Percentiles rank a stretch among this genome's conserved stretches.
Evolutionary conservation across 2,113 vertebrate genomes (phyloP).

Genomic region (Ptyas mucosa): DNA sequence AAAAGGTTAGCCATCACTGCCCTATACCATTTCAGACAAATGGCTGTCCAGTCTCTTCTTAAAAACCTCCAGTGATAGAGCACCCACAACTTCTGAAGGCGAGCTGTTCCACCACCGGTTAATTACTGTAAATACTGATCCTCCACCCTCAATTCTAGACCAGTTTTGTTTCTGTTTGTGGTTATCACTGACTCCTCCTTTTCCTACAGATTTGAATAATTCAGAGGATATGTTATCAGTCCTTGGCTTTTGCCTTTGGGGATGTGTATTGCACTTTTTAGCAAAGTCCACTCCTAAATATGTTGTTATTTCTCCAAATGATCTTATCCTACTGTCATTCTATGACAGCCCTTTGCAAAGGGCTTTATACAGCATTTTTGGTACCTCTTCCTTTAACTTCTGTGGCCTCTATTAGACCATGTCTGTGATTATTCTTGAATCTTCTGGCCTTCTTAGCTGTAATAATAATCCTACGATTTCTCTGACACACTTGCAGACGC

Average conservation of each 20-base stretch:
- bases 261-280: not conserved
- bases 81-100: too few species aligned
- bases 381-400: not conserved
- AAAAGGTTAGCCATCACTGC: too few species aligned
- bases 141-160: not conserved
- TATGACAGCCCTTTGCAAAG: not conserved
- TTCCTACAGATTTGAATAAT: not conserved
- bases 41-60: too few species aligned
- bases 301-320: not conserved
- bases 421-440: not conserved
- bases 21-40: too few species aligned
- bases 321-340: not conserved
- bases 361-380: not conserved
- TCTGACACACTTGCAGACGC: not conserved
- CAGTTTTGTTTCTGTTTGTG: not conserved
- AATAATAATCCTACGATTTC: not conserved
- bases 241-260: not conserved
- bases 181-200: not conserved
- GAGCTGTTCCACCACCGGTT: too few species aligned
- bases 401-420: not conserved
- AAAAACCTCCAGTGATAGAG: too few species aligned
- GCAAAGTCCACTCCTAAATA: not conserved
- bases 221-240: not conserved
- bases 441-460: not conserved
- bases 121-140: not conserved